Percentiles rank a stretch among this genome's conserved stretches.
phyloP scores from a whole-genome alignment of 2,797 vertebrate genomes.

The Hemibagrus guttatus region DNA sequence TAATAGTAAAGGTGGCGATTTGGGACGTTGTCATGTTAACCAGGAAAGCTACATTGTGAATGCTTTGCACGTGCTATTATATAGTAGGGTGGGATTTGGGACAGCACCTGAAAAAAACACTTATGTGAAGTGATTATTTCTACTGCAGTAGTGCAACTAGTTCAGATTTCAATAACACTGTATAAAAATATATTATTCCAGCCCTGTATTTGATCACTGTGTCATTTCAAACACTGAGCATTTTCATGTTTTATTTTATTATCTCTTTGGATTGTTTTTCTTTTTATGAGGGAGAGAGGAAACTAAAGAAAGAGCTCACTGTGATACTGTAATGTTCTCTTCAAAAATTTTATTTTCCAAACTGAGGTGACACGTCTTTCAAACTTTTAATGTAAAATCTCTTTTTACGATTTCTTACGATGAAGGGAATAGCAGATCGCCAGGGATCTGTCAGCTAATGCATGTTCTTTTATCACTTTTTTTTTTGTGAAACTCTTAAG shows the following conservation, averaged over 20 bases:
- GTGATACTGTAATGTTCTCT: conserved; percentile 11
- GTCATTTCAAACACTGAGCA: neutral
- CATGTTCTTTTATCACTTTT: conserved; percentile 65
- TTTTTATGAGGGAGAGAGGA: neutral
- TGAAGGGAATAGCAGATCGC: neutral
- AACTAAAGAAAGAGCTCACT: conserved; percentile 10
- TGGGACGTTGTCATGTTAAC: neutral
- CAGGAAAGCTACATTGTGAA: neutral
- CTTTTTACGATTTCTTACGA: neutral
- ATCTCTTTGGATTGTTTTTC: neutral
- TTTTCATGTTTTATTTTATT: neutral
- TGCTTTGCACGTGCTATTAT: neutral
- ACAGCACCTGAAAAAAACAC: neutral
- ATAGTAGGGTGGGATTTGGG: neutral
- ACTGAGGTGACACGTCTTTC: neutral
- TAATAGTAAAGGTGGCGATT: neutral
- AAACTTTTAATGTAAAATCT: conserved; percentile 3
- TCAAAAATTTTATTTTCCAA: neutral
- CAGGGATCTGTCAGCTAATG: conserved; percentile 61
- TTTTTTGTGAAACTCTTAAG: conserved; percentile 64
- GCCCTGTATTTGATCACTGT: conserved; percentile 7
- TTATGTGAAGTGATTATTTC: neutral
- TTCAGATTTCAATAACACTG: neutral
- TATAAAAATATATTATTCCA: neutral
- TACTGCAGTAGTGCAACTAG: neutral